A percentile compares a stretch with the other conserved stretches of the same genome.
These are phyloP conservation scores for Apamea sordens DNA, from an alignment of 2,888 invertebrate genomes.

Conservation along the genomic window DNA sequence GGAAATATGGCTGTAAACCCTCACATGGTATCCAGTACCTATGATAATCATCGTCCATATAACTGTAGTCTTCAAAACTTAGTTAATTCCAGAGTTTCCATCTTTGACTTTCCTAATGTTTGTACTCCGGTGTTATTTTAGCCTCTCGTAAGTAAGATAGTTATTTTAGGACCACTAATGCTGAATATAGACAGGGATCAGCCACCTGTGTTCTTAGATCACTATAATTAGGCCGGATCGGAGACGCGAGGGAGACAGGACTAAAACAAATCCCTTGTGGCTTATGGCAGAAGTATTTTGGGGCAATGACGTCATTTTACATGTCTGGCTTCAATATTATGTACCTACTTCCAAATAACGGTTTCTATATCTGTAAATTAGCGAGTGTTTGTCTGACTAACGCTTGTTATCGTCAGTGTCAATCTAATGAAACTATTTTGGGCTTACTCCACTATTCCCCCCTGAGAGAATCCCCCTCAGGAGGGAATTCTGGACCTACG, in stretches of 20 bases:
- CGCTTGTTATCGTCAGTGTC: background rate
- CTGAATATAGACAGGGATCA: slow-evolving; percentile 51
- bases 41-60: background rate
- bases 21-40: background rate
- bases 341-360: background rate
- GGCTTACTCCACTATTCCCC: too few species aligned
- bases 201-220: slow-evolving; percentile 50
- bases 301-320: slow-evolving; percentile 9
- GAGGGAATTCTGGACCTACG: too few species aligned
- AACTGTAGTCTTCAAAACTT: background rate
- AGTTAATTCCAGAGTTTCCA: background rate
- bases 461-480: too few species aligned
- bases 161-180: slow-evolving; percentile 30
- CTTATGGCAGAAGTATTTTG: slow-evolving; percentile 22
- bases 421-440: background rate
- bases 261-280: slow-evolving; percentile 37
- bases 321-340: slow-evolving; percentile 5
- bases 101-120: background rate
- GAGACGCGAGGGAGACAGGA: slow-evolving; percentile 24
- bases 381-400: background rate
- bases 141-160: slow-evolving; percentile 6
- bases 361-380: background rate
- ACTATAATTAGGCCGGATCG: slow-evolving; percentile 42
- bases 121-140: slow-evolving; percentile 26
- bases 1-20: slow-evolving; percentile 16